Percentiles rank a stretch among this genome's conserved stretches.
phyloP scores from a whole-genome alignment of 1,140 invertebrate species.

The Scaptomyza montana region DNA sequence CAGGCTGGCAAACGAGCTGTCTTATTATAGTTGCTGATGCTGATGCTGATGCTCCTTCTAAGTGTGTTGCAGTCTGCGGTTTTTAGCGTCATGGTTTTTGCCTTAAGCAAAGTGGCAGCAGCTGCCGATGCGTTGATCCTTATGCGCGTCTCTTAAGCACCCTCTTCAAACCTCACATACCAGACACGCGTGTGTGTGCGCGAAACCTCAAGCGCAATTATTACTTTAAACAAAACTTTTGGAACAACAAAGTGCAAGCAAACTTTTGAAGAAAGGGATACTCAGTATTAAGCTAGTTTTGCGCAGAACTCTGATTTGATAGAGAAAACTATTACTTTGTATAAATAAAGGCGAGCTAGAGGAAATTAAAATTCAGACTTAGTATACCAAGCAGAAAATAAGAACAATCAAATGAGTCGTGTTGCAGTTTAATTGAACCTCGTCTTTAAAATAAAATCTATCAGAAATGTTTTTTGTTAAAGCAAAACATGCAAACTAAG shows the following conservation, averaged over 20 bases:
- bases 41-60: conserved; percentile 1
- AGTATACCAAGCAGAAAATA: neutral
- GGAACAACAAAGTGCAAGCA: conserved; percentile 27
- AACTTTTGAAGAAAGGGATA: conserved; percentile 17
- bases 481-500: neutral
- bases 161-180: conserved; percentile 33
- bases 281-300: neutral
- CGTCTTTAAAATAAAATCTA: no score
- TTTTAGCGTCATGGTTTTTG: conserved; percentile 41
- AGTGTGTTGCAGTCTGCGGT: conserved; percentile 38
- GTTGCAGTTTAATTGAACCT: no score
- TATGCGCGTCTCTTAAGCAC: conserved; percentile 56
- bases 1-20: conserved; percentile 65
- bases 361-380: neutral
- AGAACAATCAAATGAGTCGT: neutral
- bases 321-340: neutral
- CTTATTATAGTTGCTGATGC: conserved; percentile 73
- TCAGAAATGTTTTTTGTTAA: no score
- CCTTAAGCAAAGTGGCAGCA: conserved; percentile 57
- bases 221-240: conserved; percentile 64
- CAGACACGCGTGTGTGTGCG: conserved; percentile 9
- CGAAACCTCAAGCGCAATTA: conserved; percentile 62
- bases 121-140: conserved; percentile 39
- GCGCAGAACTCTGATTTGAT: neutral
- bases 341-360: neutral